Percentiles rank a stretch among this genome's conserved stretches.
phyloP scores from a whole-genome alignment of 2,797 vertebrate genomes.

The Lagodon rhomboides region DNA sequence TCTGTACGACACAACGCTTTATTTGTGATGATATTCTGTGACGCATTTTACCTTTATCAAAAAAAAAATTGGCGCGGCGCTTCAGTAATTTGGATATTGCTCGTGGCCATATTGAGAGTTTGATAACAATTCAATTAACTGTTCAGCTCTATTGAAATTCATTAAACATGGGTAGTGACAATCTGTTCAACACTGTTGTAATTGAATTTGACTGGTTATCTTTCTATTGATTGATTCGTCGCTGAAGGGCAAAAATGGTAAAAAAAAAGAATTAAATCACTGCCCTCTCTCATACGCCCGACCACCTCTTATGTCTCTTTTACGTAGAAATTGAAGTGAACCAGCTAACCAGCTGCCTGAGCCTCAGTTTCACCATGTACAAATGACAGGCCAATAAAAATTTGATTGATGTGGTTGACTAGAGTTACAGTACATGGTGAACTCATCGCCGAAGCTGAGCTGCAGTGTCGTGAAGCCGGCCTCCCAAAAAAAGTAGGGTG shows the following conservation, averaged over 20 bases:
- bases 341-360: background rate
- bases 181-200: background rate
- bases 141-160: too few relatives aligned
- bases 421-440: slow-evolving; percentile 47
- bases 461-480: slow-evolving; percentile 15
- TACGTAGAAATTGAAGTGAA: background rate
- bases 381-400: slow-evolving; percentile 44
- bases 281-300: background rate
- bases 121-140: too few relatives aligned
- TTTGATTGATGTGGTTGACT: slow-evolving; percentile 47
- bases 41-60: too few relatives aligned
- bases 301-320: background rate
- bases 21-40: too few relatives aligned
- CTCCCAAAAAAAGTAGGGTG: slow-evolving; percentile 2
- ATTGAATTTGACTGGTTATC: background rate
- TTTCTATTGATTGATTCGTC: background rate
- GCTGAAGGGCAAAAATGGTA: too few relatives aligned
- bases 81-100: too few relatives aligned
- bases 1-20: too few relatives aligned
- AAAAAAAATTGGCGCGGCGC: too few relatives aligned
- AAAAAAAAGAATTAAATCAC: background rate
- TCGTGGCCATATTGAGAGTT: too few relatives aligned
- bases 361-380: slow-evolving; percentile 20
- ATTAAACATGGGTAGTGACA: background rate
- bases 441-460: slow-evolving; percentile 29